Percentiles rank a stretch among this genome's conserved stretches.
phyloP scores from a whole-genome alignment of 2,797 vertebrate genomes.

The Mycteria americana region DNA sequence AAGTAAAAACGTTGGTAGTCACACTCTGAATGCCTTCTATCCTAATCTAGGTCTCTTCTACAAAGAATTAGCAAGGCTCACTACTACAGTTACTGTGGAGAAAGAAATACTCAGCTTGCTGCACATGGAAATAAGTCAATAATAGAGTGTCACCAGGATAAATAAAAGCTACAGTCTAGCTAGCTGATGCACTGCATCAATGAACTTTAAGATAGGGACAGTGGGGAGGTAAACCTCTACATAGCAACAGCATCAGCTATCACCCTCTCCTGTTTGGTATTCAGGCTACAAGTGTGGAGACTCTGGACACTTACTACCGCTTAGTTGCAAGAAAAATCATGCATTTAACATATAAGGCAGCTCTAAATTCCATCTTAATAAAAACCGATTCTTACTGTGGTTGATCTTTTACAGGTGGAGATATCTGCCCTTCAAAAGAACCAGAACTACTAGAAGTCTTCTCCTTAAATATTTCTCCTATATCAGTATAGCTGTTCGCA shows the following conservation, averaged over 20 bases:
- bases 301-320: neutral
- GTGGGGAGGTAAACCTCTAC: neutral
- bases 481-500: slow-evolving; percentile 66
- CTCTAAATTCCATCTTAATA: neutral
- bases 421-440: slow-evolving; percentile 73
- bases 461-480: slow-evolving; percentile 78
- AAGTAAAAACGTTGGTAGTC: neutral
- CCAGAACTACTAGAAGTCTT: slow-evolving; percentile 59
- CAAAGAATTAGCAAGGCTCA: neutral
- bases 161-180: neutral
- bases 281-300: neutral
- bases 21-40: neutral
- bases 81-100: neutral
- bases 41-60: neutral
- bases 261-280: neutral
- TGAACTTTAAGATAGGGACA: neutral
- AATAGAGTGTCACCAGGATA: neutral
- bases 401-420: slow-evolving; percentile 84
- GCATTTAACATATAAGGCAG: neutral
- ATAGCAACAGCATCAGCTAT: neutral
- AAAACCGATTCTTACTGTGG: slow-evolving; percentile 78
- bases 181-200: neutral
- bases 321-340: neutral
- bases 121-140: neutral
- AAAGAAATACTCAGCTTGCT: neutral